Evolutionary conservation across 2,888 invertebrate species (phyloP), one percentile per base, ranked within the genome.

Genomic region (Stramonita haemastoma): DNA sequence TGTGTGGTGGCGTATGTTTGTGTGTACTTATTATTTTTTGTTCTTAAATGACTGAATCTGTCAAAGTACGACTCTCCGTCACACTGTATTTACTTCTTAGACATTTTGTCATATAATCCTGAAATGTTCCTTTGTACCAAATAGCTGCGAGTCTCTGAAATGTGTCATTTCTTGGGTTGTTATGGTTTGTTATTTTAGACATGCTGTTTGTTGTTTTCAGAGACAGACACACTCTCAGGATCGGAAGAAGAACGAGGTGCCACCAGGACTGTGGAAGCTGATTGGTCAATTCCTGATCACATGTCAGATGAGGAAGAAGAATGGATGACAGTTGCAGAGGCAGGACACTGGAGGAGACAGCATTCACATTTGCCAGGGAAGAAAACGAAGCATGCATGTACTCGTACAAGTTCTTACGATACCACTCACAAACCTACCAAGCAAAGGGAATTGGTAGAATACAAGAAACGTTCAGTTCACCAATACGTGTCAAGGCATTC

Each of bases 241-340:
- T 77, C 87, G n/a, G 87, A 87, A 29, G 57, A 77, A 15, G 87
- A 87, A 29, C 32, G 46, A 11, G n/a, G 5, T 13, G 86, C 26
- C 22, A 26, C 11, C 34, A 22, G 19, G 2, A 66, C 19, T 29
- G 56, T 1, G 5, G 85, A 17, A 26, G 85, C 57, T 15, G 86
- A 86, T 19, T 60, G 60, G 60, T 60, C 32, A 17, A 11, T 57
- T 29, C 56, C 85, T 5, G 60, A 85, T 32, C 85, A 46, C 4
- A n/a, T 29, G 57, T 17, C 84, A 1, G 84, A 86, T 8, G 66
- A 86, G 32, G 86, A 60, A 8, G 86, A 66, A 60, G 19, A 22
- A 32, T 86, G 86, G 86, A 34, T 86, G 86, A 86, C 60, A 4
- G 17, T 86, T 22, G 22, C 19, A 19, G 19, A 66, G 8, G 22